Conservation (phyloP, 1,140 invertebrate species). For the Gonioctena quinquepunctata region DNA sequence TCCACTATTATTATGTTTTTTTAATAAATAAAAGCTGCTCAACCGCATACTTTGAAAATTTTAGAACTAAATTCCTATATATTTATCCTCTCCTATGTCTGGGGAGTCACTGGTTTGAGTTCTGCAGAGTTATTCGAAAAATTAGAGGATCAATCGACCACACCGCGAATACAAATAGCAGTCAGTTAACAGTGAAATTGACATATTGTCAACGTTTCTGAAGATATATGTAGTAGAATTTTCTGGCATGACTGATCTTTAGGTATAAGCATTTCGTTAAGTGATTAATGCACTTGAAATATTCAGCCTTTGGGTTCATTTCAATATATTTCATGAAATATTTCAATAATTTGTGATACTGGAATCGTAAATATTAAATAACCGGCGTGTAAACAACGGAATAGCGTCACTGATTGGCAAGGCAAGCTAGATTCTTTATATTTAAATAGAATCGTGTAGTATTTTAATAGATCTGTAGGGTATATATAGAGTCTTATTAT, state of each 20-base stretch:
- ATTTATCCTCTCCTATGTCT: too few relatives aligned
- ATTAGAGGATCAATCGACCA: background rate
- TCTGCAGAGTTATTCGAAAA: background rate
- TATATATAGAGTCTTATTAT: constrained; percentile 14
- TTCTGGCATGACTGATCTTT: background rate
- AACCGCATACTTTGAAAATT: too few relatives aligned
- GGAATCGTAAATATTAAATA: constrained; percentile 12
- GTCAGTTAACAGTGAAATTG: constrained; percentile 7
- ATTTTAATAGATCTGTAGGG: constrained; percentile 16
- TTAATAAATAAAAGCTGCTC: too few relatives aligned
- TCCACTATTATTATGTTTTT: too few relatives aligned
- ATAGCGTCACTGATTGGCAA: constrained; percentile 18
- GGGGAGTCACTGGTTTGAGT: too few relatives aligned
- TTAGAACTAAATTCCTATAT: too few relatives aligned
- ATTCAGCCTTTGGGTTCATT: background rate
- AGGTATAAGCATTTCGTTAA: background rate
- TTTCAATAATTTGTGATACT: constrained; percentile 7
- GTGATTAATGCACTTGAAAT: background rate
- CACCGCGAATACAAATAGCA: background rate
- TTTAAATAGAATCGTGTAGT: constrained; percentile 19
- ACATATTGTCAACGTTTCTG: background rate
- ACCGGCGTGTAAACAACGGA: constrained; percentile 12
- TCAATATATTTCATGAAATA: background rate
- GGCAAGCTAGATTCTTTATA: constrained; percentile 19
- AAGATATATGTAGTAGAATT: background rate